phyloP scores from a whole-genome alignment of 2,888 invertebrate species.

The Priocnemis perturbator region DNA sequence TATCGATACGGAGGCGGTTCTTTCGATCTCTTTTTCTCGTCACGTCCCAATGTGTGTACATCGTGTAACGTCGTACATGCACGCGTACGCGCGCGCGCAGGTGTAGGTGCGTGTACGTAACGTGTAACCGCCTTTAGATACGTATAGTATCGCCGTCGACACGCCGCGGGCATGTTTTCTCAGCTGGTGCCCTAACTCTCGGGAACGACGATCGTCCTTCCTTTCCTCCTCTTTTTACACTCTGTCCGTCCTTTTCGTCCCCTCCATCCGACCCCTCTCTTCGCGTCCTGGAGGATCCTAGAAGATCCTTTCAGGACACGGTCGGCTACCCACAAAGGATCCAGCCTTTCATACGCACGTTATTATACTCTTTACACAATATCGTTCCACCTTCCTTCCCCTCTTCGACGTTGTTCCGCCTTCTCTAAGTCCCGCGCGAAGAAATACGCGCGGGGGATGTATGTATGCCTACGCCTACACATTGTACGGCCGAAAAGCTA shows the following conservation, averaged over 20 bases:
- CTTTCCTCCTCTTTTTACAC: neutral
- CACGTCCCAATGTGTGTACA: too few species aligned
- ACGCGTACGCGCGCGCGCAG: neutral
- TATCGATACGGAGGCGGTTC: too few species aligned
- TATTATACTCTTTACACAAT: constrained; percentile 74
- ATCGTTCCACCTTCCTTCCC: constrained; percentile 63
- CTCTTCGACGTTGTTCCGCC: neutral
- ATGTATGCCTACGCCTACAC: constrained; percentile 41
- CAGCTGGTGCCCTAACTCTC: constrained; percentile 72
- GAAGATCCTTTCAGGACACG: constrained; percentile 72
- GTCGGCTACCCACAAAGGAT: constrained; percentile 74
- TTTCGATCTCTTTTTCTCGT: too few species aligned
- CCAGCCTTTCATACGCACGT: constrained; percentile 65
- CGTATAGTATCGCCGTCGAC: constrained; percentile 49
- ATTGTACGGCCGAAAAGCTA: constrained; percentile 37
- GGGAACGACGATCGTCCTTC: constrained; percentile 38
- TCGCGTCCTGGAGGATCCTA: constrained; percentile 45
- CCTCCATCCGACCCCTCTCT: constrained; percentile 29
- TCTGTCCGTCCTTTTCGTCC: neutral
- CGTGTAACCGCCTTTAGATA: constrained; percentile 12
- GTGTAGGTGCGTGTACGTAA: constrained; percentile 5
- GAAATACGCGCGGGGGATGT: constrained; percentile 18
- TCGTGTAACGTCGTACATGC: too few species aligned
- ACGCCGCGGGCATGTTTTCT: constrained; percentile 71
- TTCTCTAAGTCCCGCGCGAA: neutral